Base-by-base conservation (phyloP, 2,113 vertebrate genomes). In the Beaufortia kweichowensis region DNA sequence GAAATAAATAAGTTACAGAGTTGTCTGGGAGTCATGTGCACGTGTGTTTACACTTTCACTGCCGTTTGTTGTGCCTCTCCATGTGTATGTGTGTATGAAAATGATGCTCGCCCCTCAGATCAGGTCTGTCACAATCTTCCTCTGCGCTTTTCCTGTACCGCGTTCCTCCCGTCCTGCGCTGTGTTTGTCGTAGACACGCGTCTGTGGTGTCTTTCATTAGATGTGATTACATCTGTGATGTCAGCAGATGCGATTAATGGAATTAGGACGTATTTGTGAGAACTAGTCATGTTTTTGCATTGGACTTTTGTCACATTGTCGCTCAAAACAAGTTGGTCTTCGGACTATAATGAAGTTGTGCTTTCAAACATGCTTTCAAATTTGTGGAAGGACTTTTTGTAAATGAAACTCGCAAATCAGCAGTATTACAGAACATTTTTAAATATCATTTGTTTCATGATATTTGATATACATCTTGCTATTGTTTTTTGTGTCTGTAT, bases 1-100 rank as follows among this genome's bases (percentile, higher is more conserved):
- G 83, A 84, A 84, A 83, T 80, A 87, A 83, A 89, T 79, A 85
- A 83, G 50, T 35, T 66, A 57, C n/a, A 65, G 71, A 35, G 62
- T 39, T 28, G 26, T 81, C 74, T 81, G 53, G 67, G 5, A 77
- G 77, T 56, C 59, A 83, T 83, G 74, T 77, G 77, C 75, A 55
- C 33, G 76, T 75, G 65, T 79, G 77, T 56, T 78, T 79, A 64
- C 80, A 77, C 65, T 81, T 74, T 68, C 78, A 72, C 81, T 75
- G 5, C 21, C 60, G 60, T 79, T 75, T 63, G 66, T 65, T 59
- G 62, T 77, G 60, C 66, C 23, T 71, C 61, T 76, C 31, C 39
- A 35, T 76, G 63, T 43, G 5, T 83, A 69, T 74, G 41, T 72
- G 56, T 61, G 53, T 71, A 71, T 76, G 28, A 55, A 72, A 84